Percentiles rank a stretch among this genome's conserved stretches.
These are phyloP conservation scores for Elachura formosa DNA, from an alignment of 2,113 vertebrate species.

Conservation along the genomic window DNA sequence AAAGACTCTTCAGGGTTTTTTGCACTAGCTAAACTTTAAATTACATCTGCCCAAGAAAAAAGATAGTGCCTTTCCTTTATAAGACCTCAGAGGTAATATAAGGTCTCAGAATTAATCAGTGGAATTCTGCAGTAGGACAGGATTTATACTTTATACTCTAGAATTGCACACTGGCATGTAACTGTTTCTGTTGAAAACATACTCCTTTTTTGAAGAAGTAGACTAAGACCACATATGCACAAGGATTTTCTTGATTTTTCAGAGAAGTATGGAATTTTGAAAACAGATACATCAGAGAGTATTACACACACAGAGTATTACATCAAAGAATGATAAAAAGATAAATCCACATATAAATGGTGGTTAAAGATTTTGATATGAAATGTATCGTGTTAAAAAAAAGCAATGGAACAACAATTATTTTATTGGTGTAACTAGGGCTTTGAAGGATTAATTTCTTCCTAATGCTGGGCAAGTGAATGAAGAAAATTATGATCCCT, in stretches of 20 bases:
- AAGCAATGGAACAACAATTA: neutral
- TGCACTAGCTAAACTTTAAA: neutral
- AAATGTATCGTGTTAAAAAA: neutral
- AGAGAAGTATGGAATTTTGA: neutral
- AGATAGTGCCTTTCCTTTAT: neutral
- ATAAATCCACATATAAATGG: neutral
- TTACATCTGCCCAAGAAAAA: neutral
- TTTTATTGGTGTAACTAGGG: neutral
- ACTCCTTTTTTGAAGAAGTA: neutral
- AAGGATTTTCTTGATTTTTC: neutral
- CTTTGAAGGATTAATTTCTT: neutral
- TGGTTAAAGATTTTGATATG: neutral
- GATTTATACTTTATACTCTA: neutral
- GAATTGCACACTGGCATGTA: neutral
- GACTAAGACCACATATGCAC: neutral
- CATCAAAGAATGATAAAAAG: neutral
- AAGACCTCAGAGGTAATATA: neutral
- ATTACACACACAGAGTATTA: neutral
- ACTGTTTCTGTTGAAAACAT: neutral
- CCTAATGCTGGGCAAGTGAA: neutral
- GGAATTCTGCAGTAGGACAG: neutral
- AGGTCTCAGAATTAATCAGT: neutral
- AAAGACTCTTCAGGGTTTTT: neutral
- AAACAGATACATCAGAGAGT: neutral
- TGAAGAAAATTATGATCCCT: neutral